Percentiles rank a stretch among this genome's conserved stretches.
phyloP scores from a whole-genome alignment of 2,888 invertebrate genomes.

The Ichneumon xanthorius region DNA sequence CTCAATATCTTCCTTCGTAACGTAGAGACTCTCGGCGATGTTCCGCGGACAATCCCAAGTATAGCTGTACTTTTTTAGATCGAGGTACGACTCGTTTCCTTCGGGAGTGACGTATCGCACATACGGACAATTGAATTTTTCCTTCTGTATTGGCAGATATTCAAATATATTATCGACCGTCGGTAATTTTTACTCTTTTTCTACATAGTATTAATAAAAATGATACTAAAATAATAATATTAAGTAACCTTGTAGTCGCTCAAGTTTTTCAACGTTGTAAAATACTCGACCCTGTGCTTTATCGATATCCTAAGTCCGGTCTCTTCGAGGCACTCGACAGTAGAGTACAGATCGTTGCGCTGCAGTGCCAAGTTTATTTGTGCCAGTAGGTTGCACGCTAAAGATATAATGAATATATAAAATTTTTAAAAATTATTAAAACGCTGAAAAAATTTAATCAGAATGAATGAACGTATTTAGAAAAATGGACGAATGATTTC shows the following conservation, averaged over 20 bases:
- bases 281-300: slow-evolving; percentile 73
- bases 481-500: no score
- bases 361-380: slow-evolving; percentile 78
- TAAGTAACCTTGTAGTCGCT: slow-evolving; percentile 58
- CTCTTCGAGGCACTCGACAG: slow-evolving; percentile 75
- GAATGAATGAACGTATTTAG: no score
- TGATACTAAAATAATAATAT: neutral
- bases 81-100: slow-evolving; percentile 77
- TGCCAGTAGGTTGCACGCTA: slow-evolving; percentile 76
- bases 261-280: slow-evolving; percentile 73
- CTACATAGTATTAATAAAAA: neutral
- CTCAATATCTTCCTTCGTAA: slow-evolving; percentile 79
- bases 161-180: neutral
- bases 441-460: no score
- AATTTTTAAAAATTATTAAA: no score
- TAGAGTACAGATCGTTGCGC: slow-evolving; percentile 72
- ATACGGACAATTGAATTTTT: slow-evolving; percentile 74
- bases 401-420: slow-evolving; percentile 36
- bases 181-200: neutral
- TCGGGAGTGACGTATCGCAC: slow-evolving; percentile 76
- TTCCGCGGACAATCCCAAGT: slow-evolving; percentile 80
- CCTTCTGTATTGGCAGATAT: slow-evolving; percentile 61
- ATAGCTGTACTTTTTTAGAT: slow-evolving; percentile 76
- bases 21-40: slow-evolving; percentile 74
- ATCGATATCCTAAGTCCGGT: slow-evolving; percentile 73